These are phyloP conservation scores for Sciaenops ocellatus DNA, from an alignment of 2,797 vertebrate species.

Conservation along the genomic window DNA sequence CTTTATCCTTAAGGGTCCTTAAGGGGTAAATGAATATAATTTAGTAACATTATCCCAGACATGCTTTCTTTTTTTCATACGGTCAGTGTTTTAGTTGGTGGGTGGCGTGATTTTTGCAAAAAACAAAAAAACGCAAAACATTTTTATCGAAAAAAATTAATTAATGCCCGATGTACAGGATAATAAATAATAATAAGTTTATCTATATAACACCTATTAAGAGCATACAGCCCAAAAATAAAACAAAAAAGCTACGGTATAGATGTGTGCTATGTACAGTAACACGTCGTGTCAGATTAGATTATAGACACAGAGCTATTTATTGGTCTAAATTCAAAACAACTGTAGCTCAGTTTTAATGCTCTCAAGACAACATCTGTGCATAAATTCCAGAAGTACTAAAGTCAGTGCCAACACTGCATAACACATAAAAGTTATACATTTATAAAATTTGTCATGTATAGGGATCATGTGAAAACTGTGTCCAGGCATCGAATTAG, in stretches of 20 bases:
- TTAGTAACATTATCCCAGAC: too few relatives aligned
- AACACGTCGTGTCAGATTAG: constrained; percentile 6
- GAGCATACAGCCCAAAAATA: too few relatives aligned
- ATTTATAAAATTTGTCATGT: neutral
- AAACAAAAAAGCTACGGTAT: neutral
- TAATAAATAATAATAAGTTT: neutral
- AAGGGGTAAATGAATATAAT: too few relatives aligned
- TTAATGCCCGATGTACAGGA: neutral
- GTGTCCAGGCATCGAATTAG: constrained; percentile 1
- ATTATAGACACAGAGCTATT: constrained; percentile 15
- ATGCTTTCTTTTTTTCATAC: too few relatives aligned
- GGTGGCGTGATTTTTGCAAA: neutral
- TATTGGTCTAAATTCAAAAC: constrained; percentile 18
- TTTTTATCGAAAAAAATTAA: neutral
- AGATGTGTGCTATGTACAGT: neutral
- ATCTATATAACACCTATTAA: too few relatives aligned
- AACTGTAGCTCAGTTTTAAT: constrained; percentile 22
- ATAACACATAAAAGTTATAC: constrained; percentile 15
- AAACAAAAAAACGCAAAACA: neutral
- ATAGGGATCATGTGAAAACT: constrained; percentile 1
- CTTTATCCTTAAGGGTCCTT: neutral
- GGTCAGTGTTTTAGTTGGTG: neutral
- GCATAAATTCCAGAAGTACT: constrained; percentile 4
- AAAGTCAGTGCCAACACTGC: constrained; percentile 1
- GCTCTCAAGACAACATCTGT: constrained; percentile 30